These are phyloP conservation scores for Drosophila neotestacea DNA, from an alignment of 2,888 invertebrate species.

Conservation along the genomic window DNA sequence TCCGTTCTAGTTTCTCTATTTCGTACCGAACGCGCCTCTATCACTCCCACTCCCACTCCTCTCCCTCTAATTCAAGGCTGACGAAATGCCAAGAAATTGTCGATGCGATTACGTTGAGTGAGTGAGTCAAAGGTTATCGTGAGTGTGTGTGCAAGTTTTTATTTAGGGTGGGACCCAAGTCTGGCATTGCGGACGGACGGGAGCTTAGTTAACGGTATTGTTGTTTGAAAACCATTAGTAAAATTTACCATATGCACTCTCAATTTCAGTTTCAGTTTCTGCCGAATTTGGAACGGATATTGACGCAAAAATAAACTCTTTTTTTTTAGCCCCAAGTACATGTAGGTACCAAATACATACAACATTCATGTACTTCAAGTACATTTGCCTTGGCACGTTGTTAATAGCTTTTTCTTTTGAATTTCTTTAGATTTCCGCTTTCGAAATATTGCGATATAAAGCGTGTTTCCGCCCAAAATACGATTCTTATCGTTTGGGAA, in stretches of 20 bases:
- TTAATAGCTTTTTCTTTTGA: conserved; percentile 14
- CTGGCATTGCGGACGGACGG: neutral
- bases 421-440: conserved; percentile 30
- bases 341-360: no score
- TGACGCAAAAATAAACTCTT: conserved; percentile 31
- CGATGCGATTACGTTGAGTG: conserved; percentile 70
- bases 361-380: conserved; percentile 4
- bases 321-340: conserved; percentile 4
- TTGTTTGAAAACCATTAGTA: conserved; percentile 55
- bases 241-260: conserved; percentile 64
- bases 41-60: neutral
- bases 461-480: conserved; percentile 27
- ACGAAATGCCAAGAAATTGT: conserved; percentile 68
- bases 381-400: conserved; percentile 1
- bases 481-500: conserved; percentile 18
- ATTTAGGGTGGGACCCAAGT: conserved; percentile 1
- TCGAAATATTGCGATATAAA: conserved; percentile 18
- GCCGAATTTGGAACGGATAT: conserved; percentile 68
- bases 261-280: conserved; percentile 50
- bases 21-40: neutral
- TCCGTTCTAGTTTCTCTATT: conserved; percentile 70
- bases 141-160: conserved; percentile 19
- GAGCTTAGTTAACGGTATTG: conserved; percentile 29
- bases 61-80: conserved; percentile 47
- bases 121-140: conserved; percentile 67